A percentile compares a stretch with the other conserved stretches of the same genome.
phyloP scores from a whole-genome alignment of 2,888 invertebrate genomes.

The Andrena hattorfiana region DNA sequence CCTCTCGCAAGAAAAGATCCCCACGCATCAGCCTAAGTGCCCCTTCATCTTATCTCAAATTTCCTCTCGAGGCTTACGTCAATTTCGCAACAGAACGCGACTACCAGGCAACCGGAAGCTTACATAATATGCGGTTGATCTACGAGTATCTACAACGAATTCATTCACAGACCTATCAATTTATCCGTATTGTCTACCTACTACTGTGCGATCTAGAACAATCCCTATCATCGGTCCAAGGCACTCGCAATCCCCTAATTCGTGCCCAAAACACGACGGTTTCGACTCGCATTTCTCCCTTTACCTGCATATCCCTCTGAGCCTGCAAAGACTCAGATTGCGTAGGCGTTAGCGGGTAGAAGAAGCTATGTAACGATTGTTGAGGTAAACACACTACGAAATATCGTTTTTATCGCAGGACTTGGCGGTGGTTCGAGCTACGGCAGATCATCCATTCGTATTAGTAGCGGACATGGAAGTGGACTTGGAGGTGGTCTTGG shows the following conservation, averaged over 20 bases:
- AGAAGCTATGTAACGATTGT: neutral
- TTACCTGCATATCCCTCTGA: no score
- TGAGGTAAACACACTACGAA: neutral
- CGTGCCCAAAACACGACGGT: no score
- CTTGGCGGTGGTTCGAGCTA: neutral
- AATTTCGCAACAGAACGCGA: conserved; percentile 1
- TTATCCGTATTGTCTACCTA: neutral
- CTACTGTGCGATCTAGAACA: neutral
- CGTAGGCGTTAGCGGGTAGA: neutral
- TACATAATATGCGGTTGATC: neutral
- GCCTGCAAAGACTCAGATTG: neutral
- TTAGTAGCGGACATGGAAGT: no score
- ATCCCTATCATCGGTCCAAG: no score
- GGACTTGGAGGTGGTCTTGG: neutral
- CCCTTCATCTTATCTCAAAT: neutral
- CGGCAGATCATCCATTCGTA: neutral
- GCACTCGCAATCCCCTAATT: no score
- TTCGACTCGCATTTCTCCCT: no score
- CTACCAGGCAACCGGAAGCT: neutral
- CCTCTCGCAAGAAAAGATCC: no score
- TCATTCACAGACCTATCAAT: neutral
- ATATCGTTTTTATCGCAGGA: neutral
- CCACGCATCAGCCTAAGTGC: neutral
- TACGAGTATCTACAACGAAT: neutral
- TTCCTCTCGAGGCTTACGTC: no score